Evolutionary conservation across 2,888 invertebrate species (phyloP).

Genomic region (Cephonodes hylas): DNA sequence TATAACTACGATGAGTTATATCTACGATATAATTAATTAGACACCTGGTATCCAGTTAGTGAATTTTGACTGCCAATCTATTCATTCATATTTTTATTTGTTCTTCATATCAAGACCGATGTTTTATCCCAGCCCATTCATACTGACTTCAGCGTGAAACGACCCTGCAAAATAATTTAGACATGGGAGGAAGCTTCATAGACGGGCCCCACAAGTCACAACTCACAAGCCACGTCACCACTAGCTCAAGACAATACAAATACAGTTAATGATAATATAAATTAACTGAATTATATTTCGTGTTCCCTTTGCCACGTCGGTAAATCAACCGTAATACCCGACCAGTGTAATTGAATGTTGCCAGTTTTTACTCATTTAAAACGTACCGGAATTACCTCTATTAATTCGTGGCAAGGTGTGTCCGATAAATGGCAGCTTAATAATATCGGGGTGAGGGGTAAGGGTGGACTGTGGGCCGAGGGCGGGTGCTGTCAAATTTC

Average conservation of each 20-base stretch:
- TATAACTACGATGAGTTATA: too few relatives aligned
- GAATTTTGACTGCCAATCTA: too few relatives aligned
- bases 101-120: too few relatives aligned
- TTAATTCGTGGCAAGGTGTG: conserved; percentile 53
- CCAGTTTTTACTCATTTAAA: conserved; percentile 51
- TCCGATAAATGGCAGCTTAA: conserved; percentile 58
- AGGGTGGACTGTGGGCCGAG: too few relatives aligned
- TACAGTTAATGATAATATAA: not conserved
- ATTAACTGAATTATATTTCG: conserved; percentile 2
- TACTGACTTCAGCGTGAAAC: too few relatives aligned
- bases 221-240: not conserved
- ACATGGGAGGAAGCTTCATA: too few relatives aligned
- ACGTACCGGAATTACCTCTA: conserved; percentile 49
- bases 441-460: conserved; percentile 36
- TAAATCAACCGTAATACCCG: conserved; percentile 23
- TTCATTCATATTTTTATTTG: too few relatives aligned
- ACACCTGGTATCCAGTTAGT: too few relatives aligned
- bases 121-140: too few relatives aligned
- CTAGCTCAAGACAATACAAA: not conserved
- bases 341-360: conserved; percentile 39
- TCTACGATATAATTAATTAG: too few relatives aligned
- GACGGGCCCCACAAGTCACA: too few relatives aligned
- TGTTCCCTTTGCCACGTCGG: conserved; percentile 12
- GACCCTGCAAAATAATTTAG: too few relatives aligned
- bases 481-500: conserved; percentile 63